A percentile compares a stretch with the other conserved stretches of the same genome.
These are phyloP conservation scores for Clivina fossor DNA, from an alignment of 2,888 invertebrate genomes.

Conservation along the genomic window DNA sequence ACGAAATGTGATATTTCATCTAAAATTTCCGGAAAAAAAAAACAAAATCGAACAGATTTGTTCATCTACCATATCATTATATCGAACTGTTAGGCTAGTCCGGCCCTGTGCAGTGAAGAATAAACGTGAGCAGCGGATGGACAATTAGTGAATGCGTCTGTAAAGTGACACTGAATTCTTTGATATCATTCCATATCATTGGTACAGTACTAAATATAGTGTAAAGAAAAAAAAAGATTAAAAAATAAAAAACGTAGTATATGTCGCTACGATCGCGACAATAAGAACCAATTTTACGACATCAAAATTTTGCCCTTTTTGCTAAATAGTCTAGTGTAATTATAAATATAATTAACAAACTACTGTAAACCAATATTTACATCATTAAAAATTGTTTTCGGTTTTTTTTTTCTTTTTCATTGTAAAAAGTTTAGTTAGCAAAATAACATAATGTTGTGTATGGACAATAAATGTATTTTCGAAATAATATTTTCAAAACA, in stretches of 20 bases:
- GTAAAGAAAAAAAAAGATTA: constrained; percentile 9
- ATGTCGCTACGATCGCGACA: constrained; percentile 8
- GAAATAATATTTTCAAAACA: too few relatives aligned
- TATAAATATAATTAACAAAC: too few relatives aligned
- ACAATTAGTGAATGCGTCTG: not conserved
- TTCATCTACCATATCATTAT: constrained; percentile 29
- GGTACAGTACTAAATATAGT: constrained; percentile 31
- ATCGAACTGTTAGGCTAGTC: not conserved
- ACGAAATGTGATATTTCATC: not conserved
- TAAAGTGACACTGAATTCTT: too few relatives aligned
- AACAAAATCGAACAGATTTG: constrained; percentile 2
- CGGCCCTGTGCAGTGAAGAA: constrained; percentile 8
- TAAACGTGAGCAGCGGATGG: not conserved
- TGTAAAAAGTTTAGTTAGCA: too few relatives aligned
- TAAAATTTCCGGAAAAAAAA: not conserved
- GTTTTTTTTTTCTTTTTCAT: too few relatives aligned
- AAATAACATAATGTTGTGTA: too few relatives aligned
- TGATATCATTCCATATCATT: constrained; percentile 31
- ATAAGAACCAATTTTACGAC: constrained; percentile 25
- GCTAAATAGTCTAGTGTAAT: constrained; percentile 3
- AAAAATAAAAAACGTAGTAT: too few relatives aligned
- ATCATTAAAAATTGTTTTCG: too few relatives aligned
- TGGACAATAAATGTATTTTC: too few relatives aligned
- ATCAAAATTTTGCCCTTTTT: constrained; percentile 6
- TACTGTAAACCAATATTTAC: too few relatives aligned